phyloP scores from a whole-genome alignment of 2,113 vertebrate genomes.

The Aptenodytes patagonicus region DNA sequence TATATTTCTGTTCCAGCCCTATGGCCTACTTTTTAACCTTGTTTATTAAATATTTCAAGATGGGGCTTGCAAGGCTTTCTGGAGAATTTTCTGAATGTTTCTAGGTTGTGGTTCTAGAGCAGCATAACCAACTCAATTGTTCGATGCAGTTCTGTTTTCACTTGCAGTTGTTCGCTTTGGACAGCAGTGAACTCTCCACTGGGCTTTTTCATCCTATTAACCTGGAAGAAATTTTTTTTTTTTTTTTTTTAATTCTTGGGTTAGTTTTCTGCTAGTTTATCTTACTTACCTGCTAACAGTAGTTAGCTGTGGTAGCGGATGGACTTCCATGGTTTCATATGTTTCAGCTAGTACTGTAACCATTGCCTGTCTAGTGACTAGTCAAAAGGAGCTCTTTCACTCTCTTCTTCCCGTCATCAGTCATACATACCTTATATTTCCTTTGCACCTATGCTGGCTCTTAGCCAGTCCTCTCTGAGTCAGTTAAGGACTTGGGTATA shows the following conservation, averaged over 20 bases:
- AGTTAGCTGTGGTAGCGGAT: not conserved
- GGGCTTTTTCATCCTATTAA: not conserved
- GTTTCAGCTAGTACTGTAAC: not conserved
- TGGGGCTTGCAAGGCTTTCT: not conserved
- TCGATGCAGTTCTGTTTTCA: not conserved
- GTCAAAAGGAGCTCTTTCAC: not conserved
- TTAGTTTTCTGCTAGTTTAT: not conserved
- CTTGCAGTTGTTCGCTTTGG: not conserved
- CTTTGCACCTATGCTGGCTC: not conserved
- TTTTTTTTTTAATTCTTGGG: not conserved
- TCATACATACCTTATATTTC: not conserved
- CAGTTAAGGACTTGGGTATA: not conserved
- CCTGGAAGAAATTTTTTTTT: not conserved
- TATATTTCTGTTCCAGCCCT: not conserved
- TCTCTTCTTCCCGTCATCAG: not conserved
- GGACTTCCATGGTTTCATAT: not conserved
- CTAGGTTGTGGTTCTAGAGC: not conserved
- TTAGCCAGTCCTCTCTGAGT: not conserved
- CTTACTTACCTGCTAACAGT: not conserved
- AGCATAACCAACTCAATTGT: not conserved
- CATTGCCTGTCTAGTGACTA: not conserved
- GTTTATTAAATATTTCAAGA: slow-evolving; percentile 1
- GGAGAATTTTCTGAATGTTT: not conserved
- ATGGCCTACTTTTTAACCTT: not conserved
- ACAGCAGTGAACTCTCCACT: not conserved